These are phyloP conservation scores for Sebastes nivosus DNA, from an alignment of 2,797 vertebrate species.

Conservation along the genomic window DNA sequence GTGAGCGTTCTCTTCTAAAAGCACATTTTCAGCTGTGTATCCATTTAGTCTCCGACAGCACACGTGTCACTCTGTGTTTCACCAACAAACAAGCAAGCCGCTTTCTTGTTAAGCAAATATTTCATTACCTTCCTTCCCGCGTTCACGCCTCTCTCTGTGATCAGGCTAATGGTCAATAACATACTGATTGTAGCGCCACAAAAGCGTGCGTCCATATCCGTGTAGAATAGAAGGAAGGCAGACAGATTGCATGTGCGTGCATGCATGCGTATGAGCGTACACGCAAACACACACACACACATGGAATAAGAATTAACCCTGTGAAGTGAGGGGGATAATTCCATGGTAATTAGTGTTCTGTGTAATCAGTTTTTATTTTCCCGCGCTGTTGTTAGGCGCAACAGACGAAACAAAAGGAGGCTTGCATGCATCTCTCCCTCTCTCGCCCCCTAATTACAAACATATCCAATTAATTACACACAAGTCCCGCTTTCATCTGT, in stretches of 20 bases:
- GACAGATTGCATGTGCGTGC: background rate
- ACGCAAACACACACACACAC: background rate
- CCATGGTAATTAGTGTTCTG: constrained; percentile 81
- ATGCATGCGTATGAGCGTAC: background rate
- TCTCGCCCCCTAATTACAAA: constrained; percentile 78
- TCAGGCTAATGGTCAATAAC: constrained; percentile 39
- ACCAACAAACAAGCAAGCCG: constrained; percentile 28
- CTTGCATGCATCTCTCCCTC: constrained; percentile 64
- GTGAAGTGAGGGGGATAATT: constrained; percentile 78
- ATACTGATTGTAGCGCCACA: constrained; percentile 4
- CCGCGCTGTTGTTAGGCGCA: constrained; percentile 64
- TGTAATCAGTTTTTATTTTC: constrained; percentile 83
- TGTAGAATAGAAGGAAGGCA: background rate
- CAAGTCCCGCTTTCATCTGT: constrained; percentile 74
- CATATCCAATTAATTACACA: constrained; percentile 82
- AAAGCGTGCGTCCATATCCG: constrained; percentile 7
- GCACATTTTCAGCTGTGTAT: background rate
- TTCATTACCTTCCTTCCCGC: background rate
- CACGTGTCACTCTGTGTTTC: constrained; percentile 9
- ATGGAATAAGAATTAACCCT: constrained; percentile 73
- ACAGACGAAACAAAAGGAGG: constrained; percentile 75
- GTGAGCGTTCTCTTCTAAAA: background rate
- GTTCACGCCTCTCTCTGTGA: background rate
- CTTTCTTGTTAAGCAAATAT: constrained; percentile 38
- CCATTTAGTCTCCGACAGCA: background rate